Percentiles rank a stretch among this genome's conserved stretches.
These are phyloP conservation scores for Drosophila conformis DNA, from an alignment of 2,888 invertebrate genomes.

Conservation along the genomic window DNA sequence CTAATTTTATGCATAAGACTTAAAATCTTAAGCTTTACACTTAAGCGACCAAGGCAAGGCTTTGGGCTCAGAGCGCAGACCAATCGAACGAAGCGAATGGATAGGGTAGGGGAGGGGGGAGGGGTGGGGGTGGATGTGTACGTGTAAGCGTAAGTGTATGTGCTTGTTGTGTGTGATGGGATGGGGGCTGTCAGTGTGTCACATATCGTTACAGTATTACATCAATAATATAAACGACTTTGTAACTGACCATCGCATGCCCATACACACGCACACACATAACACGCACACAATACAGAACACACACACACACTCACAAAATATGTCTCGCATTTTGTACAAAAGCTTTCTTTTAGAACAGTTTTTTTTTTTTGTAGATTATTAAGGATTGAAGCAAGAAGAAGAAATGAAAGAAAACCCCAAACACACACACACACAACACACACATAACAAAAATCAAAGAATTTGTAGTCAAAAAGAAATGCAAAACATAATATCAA, in stretches of 20 bases:
- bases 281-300: neutral
- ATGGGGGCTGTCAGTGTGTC: neutral
- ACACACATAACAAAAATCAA: conserved; percentile 57
- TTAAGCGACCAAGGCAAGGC: conserved; percentile 7
- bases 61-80: neutral
- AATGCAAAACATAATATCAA: conserved; percentile 33
- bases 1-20: conserved; percentile 30
- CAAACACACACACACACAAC: conserved; percentile 5
- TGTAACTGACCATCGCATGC: conserved; percentile 10
- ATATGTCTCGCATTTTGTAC: conserved; percentile 58
- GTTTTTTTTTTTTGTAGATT: conserved; percentile 22
- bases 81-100: neutral
- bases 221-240: conserved; percentile 18
- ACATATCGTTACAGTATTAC: conserved; percentile 7
- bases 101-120: too few relatives aligned
- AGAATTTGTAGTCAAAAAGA: conserved; percentile 72
- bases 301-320: neutral
- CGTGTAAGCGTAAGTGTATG: neutral
- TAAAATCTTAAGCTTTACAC: conserved; percentile 14
- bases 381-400: conserved; percentile 7
- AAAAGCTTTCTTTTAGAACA: conserved; percentile 44
- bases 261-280: neutral
- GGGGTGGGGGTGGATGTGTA: neutral
- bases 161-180: neutral
- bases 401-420: conserved; percentile 1